phyloP scores from a whole-genome alignment of 2,113 vertebrate species.

The Osmerus eperlanus region DNA sequence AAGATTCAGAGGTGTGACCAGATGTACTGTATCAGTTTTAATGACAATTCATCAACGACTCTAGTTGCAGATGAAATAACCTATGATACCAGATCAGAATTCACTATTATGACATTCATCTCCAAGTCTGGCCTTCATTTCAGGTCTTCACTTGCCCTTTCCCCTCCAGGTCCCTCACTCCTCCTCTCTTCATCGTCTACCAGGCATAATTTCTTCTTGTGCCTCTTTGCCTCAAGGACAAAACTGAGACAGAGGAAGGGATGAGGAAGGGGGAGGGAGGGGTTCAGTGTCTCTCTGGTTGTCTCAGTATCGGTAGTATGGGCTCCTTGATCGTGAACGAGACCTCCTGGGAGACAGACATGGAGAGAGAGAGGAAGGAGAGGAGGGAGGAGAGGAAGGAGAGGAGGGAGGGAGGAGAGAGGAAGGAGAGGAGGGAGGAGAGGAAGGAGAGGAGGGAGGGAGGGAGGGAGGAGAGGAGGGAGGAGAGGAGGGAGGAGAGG shows the following conservation, averaged over 20 bases:
- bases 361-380: background rate
- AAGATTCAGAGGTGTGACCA: background rate
- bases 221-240: background rate
- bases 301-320: constrained; percentile 65
- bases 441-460: no score
- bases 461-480: no score
- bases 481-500: background rate
- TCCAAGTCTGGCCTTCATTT: background rate
- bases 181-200: background rate
- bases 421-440: no score
- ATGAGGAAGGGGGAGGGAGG: background rate
- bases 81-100: background rate
- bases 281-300: background rate
- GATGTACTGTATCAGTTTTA: no score
- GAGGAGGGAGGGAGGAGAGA: background rate
- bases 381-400: background rate
- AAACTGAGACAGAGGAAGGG: background rate
- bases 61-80: no score
- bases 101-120: background rate
- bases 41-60: no score
- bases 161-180: background rate
- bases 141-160: background rate
- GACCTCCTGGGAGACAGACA: constrained; percentile 56
- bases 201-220: background rate
- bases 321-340: constrained; percentile 69